Evolutionary conservation across 2,113 vertebrate genomes (phyloP).

Genomic region (Scytalopus superciliaris): DNA sequence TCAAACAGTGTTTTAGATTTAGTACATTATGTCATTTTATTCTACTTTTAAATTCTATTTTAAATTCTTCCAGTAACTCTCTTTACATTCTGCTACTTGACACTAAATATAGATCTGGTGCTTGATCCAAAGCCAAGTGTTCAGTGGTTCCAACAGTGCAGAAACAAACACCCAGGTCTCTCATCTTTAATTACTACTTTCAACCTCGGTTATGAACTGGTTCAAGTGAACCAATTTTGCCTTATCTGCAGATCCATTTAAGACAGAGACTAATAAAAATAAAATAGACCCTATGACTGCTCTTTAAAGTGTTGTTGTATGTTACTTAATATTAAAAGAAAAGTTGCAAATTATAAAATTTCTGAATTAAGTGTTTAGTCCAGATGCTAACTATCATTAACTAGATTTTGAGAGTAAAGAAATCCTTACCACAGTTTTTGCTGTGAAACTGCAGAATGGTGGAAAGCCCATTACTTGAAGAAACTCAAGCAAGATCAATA

Average conservation of each 20-base stretch:
- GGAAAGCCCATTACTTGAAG: not conserved
- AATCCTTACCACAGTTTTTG: not conserved
- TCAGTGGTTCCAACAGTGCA: not conserved
- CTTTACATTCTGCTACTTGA: not conserved
- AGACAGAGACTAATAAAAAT: not conserved
- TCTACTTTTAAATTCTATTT: not conserved
- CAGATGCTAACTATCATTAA: not conserved
- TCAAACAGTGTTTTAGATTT: not conserved
- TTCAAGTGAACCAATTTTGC: not conserved
- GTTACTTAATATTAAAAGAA: not conserved
- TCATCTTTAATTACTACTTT: not conserved
- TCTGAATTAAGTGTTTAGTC: not conserved
- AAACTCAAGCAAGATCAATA: not conserved
- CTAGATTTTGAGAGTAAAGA: not conserved
- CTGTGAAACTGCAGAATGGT: not conserved
- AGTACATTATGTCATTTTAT: not conserved
- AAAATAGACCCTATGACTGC: rapidly evolving
- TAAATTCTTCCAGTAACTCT: not conserved
- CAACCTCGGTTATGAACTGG: not conserved
- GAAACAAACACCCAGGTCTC: not conserved
- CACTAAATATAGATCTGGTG: not conserved
- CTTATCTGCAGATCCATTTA: not conserved
- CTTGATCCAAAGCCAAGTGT: not conserved
- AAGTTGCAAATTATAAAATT: not conserved
- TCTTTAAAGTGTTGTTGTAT: not conserved